Conservation (phyloP, 2,888 invertebrate genomes). For the Bimastos eiseni region DNA sequence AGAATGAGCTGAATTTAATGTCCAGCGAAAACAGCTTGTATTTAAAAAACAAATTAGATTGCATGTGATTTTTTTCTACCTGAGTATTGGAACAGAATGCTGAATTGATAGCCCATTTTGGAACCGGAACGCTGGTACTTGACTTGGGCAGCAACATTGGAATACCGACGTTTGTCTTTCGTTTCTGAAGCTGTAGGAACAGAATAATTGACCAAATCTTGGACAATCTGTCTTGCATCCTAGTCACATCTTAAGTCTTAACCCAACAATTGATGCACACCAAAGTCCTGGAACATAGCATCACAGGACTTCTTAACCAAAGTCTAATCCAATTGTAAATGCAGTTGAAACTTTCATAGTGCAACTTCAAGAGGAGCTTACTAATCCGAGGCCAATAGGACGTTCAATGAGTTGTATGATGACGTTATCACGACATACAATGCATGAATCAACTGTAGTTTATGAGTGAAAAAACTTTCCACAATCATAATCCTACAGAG, state of each 20-base stretch:
- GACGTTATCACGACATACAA: background rate
- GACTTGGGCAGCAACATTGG: constrained; percentile 87
- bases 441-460: background rate
- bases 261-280: background rate
- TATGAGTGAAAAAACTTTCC: background rate
- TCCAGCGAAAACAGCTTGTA: background rate
- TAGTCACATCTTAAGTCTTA: background rate
- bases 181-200: constrained; percentile 67
- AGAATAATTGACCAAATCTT: background rate
- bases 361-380: too few relatives aligned
- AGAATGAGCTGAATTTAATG: background rate
- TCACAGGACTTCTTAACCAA: background rate
- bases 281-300: background rate
- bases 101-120: constrained; percentile 50
- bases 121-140: constrained; percentile 65
- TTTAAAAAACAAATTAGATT: too few relatives aligned
- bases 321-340: background rate
- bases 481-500: background rate
- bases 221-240: background rate
- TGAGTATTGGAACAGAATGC: constrained; percentile 54
- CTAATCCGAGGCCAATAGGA: too few relatives aligned
- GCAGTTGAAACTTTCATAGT: too few relatives aligned
- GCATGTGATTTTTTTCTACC: constrained; percentile 43
- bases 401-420: too few relatives aligned
- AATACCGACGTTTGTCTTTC: constrained; percentile 73